Conservation (phyloP, 2,888 invertebrate genomes). For the Plutella xylostella region DNA sequence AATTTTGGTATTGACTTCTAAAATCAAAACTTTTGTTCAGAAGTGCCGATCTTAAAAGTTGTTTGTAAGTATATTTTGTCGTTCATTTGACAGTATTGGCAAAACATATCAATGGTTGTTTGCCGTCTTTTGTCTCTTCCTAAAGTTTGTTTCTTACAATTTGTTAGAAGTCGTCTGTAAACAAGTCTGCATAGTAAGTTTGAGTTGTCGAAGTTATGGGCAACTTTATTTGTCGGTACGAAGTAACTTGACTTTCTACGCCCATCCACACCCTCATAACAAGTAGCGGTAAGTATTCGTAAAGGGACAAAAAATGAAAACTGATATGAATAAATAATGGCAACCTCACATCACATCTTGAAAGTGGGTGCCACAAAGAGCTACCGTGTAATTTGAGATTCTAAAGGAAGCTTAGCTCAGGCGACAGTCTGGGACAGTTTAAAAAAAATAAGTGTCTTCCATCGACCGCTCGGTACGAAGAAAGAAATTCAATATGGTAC, state of each 20-base stretch:
- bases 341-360: conserved; percentile 38
- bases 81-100: no score
- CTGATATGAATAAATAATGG: conserved; percentile 37
- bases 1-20: no score
- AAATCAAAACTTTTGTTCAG: no score
- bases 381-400: conserved; percentile 62
- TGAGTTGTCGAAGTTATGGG: neutral
- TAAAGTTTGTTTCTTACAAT: no score
- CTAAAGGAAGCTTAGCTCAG: conserved; percentile 46
- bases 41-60: no score
- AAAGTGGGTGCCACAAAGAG: conserved; percentile 47
- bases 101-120: no score
- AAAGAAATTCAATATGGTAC: conserved; percentile 61
- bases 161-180: no score
- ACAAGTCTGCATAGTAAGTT: neutral
- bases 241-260: conserved; percentile 42
- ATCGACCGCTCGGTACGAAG: conserved; percentile 37
- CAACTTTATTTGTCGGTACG: neutral
- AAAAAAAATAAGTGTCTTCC: conserved; percentile 46
- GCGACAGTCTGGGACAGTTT: conserved; percentile 53
- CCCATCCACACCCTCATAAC: conserved; percentile 47
- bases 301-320: conserved; percentile 31
- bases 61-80: no score
- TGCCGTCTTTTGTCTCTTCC: no score
- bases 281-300: conserved; percentile 26